phyloP scores from a whole-genome alignment of 2,113 vertebrate species.

The Xiphias gladius region DNA sequence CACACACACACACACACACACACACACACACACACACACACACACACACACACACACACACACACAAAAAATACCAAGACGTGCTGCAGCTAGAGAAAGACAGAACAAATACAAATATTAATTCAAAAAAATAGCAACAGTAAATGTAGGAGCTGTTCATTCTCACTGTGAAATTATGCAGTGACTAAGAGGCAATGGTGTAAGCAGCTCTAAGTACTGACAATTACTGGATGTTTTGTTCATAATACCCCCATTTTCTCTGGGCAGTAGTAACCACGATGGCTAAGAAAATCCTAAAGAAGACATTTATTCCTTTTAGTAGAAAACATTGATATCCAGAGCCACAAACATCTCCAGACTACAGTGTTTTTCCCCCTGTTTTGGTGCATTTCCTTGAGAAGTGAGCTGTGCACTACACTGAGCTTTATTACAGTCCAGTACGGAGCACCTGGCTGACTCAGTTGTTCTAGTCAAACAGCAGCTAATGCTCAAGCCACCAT shows the following conservation, averaged over 20 bases:
- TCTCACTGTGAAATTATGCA: slow-evolving; percentile 30
- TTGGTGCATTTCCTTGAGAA: slow-evolving; percentile 19
- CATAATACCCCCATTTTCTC: slow-evolving; percentile 10
- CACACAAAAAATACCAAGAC: neutral
- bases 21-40: too few species aligned
- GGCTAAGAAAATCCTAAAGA: slow-evolving; percentile 12
- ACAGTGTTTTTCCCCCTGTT: slow-evolving; percentile 14
- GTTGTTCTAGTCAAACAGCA: slow-evolving; percentile 57
- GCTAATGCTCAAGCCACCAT: slow-evolving; percentile 27
- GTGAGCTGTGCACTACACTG: slow-evolving; percentile 10
- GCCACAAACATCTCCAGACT: slow-evolving; percentile 23
- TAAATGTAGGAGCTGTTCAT: slow-evolving; percentile 19
- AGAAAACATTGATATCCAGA: slow-evolving; percentile 1
- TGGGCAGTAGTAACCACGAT: neutral
- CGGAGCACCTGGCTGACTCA: slow-evolving; percentile 47
- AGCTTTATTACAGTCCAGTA: slow-evolving; percentile 56
- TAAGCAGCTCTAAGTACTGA: slow-evolving; percentile 28
- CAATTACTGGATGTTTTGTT: slow-evolving; percentile 32
- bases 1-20: too few species aligned
- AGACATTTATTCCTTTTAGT: neutral
- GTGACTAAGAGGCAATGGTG: slow-evolving; percentile 19
- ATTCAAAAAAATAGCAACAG: slow-evolving; percentile 12
- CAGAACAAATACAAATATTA: slow-evolving; percentile 27
- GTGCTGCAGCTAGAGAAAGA: neutral
- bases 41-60: too few species aligned